Evolutionary conservation across 2,888 invertebrate species (phyloP), one percentile per base, ranked within the genome.

Genomic region (Eristalinus sepulchralis): DNA sequence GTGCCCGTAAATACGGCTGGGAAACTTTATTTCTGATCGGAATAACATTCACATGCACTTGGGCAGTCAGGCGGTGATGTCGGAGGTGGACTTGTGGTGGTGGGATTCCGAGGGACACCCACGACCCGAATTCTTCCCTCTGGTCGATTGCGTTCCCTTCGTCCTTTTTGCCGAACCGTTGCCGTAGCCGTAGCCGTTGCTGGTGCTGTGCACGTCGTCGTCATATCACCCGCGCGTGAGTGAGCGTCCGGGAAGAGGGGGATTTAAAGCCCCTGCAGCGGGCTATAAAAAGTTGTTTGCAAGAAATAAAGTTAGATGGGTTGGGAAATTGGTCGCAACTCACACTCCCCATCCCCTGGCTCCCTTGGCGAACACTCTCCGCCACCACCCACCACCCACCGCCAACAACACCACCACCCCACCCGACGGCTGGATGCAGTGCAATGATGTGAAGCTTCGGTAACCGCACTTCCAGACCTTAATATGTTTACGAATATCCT

Each of bases 401-500:
- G n/a, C n/a, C n/a, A n/a, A n/a, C n/a, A 27, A 27, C 27, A 2
- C 5, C 27, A 27, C 27, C 27, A 27, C 27, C 27, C 27, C 27
- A 27, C 2, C 27, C 27, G 27, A 5, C 27, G 27, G 27, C 27
- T 2, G 39, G 64, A 62, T 77, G 73, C 75, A 76, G 80, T 67
- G 66, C 62, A 80, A 36, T 67, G 60, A 84, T 70, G 71, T 72
- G 81, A 22, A 82, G 76, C 75, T 76, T 81, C 62, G 81, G 31
- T 60, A 84, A 80, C 80, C 80, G 71, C 84, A 84, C 84, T 80
- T 80, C 60, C 60, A 84, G 70, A 83, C 75, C 78, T 75, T 73
- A 86, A 86, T 86, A 82, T 86, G 85, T 82, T 85, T 85, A 73
- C 85, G 82, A 85, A 85, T 78, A 86, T 78, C 57, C 82, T 67